Conservation (phyloP, 2,113 vertebrate species). For the human region GRCh38 chr7:92611001-92611500, state of each 20-base stretch:
- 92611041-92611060: not conserved
- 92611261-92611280: conserved; percentile 42
- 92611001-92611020: not conserved
- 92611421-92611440: conserved; percentile 23
- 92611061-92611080: conserved; percentile 35
- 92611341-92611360: conserved; percentile 37
- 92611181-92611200: conserved; percentile 35
- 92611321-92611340: not conserved
- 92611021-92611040: conserved; percentile 41
- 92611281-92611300: not conserved
- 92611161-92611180: conserved; percentile 54
- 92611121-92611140: conserved; percentile 61
- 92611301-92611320: not conserved
- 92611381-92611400: conserved; percentile 19
- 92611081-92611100: conserved; percentile 48
- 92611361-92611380: not conserved
- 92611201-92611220: conserved; percentile 49
- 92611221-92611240: conserved; percentile 37
- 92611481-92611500: conserved; percentile 14
- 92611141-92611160: conserved; percentile 47
- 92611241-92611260: conserved; percentile 32
- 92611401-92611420: not conserved
- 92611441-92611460: conserved; percentile 48
- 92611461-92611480: conserved; percentile 44
- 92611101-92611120: conserved; percentile 45